Evolutionary conservation across 53 echinoderm and acorn worm species (phyloP), one percentile per base, ranked within the genome.

Genomic region (Temnopleurus reevesii): DNA sequence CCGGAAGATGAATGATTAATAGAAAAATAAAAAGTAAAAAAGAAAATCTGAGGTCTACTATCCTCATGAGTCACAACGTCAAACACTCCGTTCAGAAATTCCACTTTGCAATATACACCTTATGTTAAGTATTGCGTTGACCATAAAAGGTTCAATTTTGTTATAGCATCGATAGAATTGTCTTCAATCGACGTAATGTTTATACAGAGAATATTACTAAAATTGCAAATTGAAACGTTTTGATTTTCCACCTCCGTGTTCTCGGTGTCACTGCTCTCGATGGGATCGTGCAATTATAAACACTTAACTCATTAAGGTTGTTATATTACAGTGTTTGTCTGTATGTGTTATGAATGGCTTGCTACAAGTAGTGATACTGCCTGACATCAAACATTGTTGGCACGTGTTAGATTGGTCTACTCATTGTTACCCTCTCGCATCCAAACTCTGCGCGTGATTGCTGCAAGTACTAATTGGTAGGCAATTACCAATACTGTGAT

Each of bases 401-500:
- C 12, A 38, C 71, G 71, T 71, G 71, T 41, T 41, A n/a, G 38
- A 71, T 71, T 71, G 71, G 71, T 71, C 15, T 23, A 21, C 36
- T 71, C 41, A 71, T 71, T 71, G 36, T 21, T 23, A 71, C 17
- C 41, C 41, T 17, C 41, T 34, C n/a, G 21, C 71, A 35, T n/a
- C 63, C 63, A 8, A 71, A 3, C 51, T 18, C 46, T 15, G 53
- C 8, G 23, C 19, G 12, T 49, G 83, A 33, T 36, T 10, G n/a
- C 17, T 55, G 12, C 8, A 55, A 83, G 34, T 54, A 23, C 55
- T 83, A 83, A 83, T 83, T 83, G 83, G 83, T 19, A 54, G 83
- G 83, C 83, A 83, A 83, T 83, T 83, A 83, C n/a, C 18, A 31
- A 35, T 83, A 30, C 30, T 18, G 83, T 55, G 83, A 79, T 83